Percentiles rank a stretch among this genome's conserved stretches.
Evolutionary conservation across 1,140 invertebrate species (phyloP).

Genomic region (Araneus ventricosus): DNA sequence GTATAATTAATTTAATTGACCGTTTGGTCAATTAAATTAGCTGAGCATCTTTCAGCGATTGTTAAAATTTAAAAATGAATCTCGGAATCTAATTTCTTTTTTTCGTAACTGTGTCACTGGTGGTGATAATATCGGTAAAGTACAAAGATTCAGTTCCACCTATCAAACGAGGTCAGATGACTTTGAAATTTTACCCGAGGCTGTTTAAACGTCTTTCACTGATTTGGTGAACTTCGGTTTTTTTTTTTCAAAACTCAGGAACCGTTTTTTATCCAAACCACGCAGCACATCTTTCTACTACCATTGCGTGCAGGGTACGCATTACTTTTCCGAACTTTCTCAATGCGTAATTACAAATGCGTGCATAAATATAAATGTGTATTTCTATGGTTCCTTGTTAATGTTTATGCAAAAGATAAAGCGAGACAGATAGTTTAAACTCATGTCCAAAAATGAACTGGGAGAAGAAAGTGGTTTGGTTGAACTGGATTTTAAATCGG

Average conservation of each 20-base stretch:
- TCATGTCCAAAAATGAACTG: not conserved
- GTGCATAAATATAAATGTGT: not conserved
- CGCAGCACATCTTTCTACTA: not conserved
- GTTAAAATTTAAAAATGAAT: not conserved
- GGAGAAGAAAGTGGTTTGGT: not conserved
- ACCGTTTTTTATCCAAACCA: not conserved
- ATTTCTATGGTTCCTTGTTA: not conserved
- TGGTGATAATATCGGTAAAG: not conserved
- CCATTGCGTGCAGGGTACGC: constrained; percentile 8
- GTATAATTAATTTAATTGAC: not conserved
- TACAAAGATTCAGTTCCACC: not conserved
- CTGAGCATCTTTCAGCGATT: not conserved
- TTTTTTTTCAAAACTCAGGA: not conserved
- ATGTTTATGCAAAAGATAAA: constrained; percentile 1
- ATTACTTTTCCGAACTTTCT: constrained; percentile 18
- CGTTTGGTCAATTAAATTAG: too few species aligned
- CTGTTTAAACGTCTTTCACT: not conserved
- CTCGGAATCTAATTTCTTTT: not conserved
- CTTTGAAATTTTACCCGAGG: not conserved
- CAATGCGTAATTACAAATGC: constrained; percentile 33
- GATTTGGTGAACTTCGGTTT: not conserved
- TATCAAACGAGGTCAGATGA: not conserved
- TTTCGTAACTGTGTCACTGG: not conserved
- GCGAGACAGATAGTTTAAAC: not conserved
- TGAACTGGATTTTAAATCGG: not conserved